These are phyloP conservation scores for Agrotis clavis DNA, from an alignment of 2,888 invertebrate genomes.

Conservation along the genomic window DNA sequence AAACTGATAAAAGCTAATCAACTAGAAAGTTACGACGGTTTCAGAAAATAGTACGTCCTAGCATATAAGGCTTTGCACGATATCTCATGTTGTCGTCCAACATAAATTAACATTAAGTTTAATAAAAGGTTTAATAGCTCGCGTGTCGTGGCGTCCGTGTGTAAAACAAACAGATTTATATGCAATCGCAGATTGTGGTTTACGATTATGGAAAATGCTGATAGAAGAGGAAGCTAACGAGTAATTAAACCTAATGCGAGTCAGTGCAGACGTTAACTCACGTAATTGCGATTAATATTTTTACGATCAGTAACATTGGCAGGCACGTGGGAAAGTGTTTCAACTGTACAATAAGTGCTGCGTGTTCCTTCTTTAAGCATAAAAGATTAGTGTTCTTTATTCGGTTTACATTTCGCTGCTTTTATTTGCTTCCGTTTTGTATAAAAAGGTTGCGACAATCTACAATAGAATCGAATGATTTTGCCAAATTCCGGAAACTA, in stretches of 20 bases:
- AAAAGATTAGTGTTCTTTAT: slow-evolving; percentile 75
- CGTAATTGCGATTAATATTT: slow-evolving; percentile 70
- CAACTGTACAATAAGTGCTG: slow-evolving; percentile 52
- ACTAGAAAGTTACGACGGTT: slow-evolving; percentile 23
- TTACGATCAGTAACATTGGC: slow-evolving; percentile 53
- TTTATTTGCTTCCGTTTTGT: slow-evolving; percentile 80
- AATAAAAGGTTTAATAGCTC: slow-evolving; percentile 65
- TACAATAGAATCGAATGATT: slow-evolving; percentile 70
- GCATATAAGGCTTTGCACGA: slow-evolving; percentile 49
- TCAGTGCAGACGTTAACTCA: slow-evolving; percentile 63
- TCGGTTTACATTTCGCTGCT: slow-evolving; percentile 71
- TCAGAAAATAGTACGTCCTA: slow-evolving; percentile 25
- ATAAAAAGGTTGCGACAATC: slow-evolving; percentile 71
- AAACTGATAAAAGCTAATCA: slow-evolving; percentile 3
- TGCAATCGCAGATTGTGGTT: slow-evolving; percentile 83
- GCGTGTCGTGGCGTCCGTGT: slow-evolving; percentile 69
- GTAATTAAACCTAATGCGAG: slow-evolving; percentile 78
- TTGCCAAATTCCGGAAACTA: slow-evolving; percentile 83
- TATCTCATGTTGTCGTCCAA: slow-evolving; percentile 57
- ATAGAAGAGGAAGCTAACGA: slow-evolving; percentile 79
- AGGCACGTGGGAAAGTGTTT: slow-evolving; percentile 66
- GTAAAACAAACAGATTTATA: slow-evolving; percentile 80
- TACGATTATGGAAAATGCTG: slow-evolving; percentile 85
- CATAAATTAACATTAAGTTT: slow-evolving; percentile 64
- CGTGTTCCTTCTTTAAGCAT: slow-evolving; percentile 74